These are phyloP conservation scores for Hippotragus niger DNA, from an alignment of 2,113 vertebrate genomes.

Conservation along the genomic window DNA sequence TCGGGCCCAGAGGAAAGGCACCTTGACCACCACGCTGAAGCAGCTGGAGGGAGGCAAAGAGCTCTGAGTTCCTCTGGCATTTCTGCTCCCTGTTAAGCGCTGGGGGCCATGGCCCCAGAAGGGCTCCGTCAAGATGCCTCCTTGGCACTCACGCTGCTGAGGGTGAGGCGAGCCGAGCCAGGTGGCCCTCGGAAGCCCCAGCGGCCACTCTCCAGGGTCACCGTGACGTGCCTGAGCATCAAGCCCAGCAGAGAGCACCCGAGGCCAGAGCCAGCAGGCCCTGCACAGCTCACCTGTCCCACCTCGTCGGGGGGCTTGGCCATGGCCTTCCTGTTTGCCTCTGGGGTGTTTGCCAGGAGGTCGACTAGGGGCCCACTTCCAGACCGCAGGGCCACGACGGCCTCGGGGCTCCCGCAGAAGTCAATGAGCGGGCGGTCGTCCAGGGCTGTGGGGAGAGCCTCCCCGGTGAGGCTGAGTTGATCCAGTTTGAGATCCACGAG, in stretches of 20 bases:
- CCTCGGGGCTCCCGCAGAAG: slow-evolving; percentile 77
- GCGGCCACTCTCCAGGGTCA: not conserved
- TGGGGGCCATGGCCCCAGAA: accelerated
- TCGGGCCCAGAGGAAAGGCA: not conserved
- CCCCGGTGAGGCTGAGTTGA: not conserved
- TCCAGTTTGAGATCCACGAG: slow-evolving; percentile 70
- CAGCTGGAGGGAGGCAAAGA: not conserved
- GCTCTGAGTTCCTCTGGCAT: not conserved
- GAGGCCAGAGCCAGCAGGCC: accelerated
- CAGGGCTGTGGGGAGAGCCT: not conserved
- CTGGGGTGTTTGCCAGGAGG: slow-evolving; percentile 81
- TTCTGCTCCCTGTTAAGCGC: accelerated
- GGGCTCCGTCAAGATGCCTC: not conserved
- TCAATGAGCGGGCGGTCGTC: slow-evolving; percentile 75
- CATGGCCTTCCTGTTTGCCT: slow-evolving; percentile 8
- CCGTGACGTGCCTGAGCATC: accelerated
- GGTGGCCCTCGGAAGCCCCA: accelerated
- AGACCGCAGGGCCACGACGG: not conserved
- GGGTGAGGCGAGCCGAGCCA: not conserved
- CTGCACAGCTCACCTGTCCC: slow-evolving; percentile 70
- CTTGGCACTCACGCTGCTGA: not conserved
- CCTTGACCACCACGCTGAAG: accelerated
- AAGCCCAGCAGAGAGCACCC: not conserved
- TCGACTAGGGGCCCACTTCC: slow-evolving; percentile 79
- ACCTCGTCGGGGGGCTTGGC: slow-evolving; percentile 43